These are phyloP conservation scores for Lycocerus yunnanus DNA, from an alignment of 2,888 invertebrate genomes.

Conservation along the genomic window DNA sequence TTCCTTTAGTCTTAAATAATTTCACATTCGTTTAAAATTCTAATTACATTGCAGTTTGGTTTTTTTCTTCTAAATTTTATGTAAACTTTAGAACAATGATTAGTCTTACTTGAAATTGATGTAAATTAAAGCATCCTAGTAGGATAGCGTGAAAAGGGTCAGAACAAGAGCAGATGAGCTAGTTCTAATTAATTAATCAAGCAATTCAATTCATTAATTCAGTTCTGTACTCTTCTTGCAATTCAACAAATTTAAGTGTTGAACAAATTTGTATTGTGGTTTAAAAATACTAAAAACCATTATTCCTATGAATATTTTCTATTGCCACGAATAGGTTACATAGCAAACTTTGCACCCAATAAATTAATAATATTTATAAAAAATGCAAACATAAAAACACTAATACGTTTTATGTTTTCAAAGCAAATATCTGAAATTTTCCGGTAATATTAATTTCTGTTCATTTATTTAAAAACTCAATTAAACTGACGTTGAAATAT, in stretches of 20 bases:
- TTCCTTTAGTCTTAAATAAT: slow-evolving; percentile 37
- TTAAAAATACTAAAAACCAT: background rate
- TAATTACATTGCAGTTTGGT: background rate
- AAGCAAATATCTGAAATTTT: background rate
- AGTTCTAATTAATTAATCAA: slow-evolving; percentile 68
- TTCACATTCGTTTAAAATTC: slow-evolving; percentile 18
- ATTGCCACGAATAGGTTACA: background rate
- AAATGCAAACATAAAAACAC: background rate
- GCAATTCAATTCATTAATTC: slow-evolving; percentile 64
- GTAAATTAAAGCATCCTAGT: slow-evolving; percentile 48
- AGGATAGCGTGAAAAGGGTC: slow-evolving; percentile 47
- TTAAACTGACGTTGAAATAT: no score
- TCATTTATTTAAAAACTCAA: no score
- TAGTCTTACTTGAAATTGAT: slow-evolving; percentile 22
- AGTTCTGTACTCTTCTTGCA: slow-evolving; percentile 50
- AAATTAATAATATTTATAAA: background rate
- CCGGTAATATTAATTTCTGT: background rate
- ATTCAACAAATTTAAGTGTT: slow-evolving; percentile 41
- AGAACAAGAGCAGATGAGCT: slow-evolving; percentile 50
- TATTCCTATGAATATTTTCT: background rate
- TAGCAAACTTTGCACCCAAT: background rate
- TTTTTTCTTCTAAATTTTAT: background rate
- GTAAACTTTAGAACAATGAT: background rate
- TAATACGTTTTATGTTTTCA: background rate
- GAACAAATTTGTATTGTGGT: background rate